phyloP scores from a whole-genome alignment of 2,888 invertebrate genomes.

The Drosophila helvetica region DNA sequence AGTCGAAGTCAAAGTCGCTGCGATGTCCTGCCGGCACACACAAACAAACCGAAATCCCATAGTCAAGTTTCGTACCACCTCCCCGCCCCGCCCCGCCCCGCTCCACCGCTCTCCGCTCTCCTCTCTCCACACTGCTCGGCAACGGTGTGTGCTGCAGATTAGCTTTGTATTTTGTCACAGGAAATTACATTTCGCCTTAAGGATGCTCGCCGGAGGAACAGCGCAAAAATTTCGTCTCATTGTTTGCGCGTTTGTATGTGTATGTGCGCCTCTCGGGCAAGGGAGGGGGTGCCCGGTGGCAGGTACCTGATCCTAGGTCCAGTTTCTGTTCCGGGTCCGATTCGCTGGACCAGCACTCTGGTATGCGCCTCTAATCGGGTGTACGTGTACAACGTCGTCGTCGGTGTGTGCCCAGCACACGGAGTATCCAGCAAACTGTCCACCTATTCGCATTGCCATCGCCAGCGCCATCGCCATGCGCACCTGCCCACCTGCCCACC shows the following conservation, averaged over 20 bases:
- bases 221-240: conserved; percentile 76
- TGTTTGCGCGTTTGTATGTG: conserved; percentile 56
- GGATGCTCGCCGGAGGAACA: conserved; percentile 52
- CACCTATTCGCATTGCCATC: neutral
- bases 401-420: conserved; percentile 47
- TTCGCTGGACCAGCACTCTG: conserved; percentile 15
- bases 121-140: too few relatives aligned
- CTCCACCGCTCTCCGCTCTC: conserved; percentile 15
- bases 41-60: conserved; percentile 64
- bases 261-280: neutral
- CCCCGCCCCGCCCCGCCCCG: neutral
- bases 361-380: conserved; percentile 63
- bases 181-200: conserved; percentile 80
- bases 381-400: conserved; percentile 66
- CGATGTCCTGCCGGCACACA: conserved; percentile 27
- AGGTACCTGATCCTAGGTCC: conserved; percentile 29
- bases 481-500: conserved; percentile 22
- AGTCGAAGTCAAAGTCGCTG: conserved; percentile 43
- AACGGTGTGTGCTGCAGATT: conserved; percentile 61
- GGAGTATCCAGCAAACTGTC: conserved; percentile 32
- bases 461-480: too few relatives aligned
- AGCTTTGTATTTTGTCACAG: conserved; percentile 81
- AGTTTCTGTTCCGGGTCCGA: conserved; percentile 19
- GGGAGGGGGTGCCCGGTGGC: conserved; percentile 8
- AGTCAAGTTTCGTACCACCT: conserved; percentile 57